Conservation (phyloP, 2,888 invertebrate species). For the Lasioglossum figueresi region DNA sequence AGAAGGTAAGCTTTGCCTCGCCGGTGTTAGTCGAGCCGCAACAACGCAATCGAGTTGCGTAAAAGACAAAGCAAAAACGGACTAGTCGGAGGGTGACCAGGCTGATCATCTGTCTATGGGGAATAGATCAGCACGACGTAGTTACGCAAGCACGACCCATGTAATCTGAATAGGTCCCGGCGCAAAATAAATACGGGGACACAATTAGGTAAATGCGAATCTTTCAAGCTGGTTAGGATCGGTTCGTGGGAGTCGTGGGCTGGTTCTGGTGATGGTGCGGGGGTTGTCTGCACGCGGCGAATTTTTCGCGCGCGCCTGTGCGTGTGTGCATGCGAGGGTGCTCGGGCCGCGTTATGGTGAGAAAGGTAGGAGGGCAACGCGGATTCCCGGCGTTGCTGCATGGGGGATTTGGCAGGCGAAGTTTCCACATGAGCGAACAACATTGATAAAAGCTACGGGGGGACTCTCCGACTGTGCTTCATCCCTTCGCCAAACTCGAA, state of each 20-base stretch:
- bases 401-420: conserved; percentile 80
- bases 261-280: background rate
- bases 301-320: conserved; percentile 60
- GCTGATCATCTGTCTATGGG: conserved; percentile 59
- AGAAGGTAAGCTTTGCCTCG: background rate
- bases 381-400: conserved; percentile 78
- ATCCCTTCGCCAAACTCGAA: conserved; percentile 81
- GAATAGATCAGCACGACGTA: conserved; percentile 47
- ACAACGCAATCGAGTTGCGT: conserved; percentile 10
- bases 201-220: conserved; percentile 83
- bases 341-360: conserved; percentile 78
- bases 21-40: conserved; percentile 4
- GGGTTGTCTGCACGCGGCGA: conserved; percentile 33
- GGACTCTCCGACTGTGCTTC: conserved; percentile 74
- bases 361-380: conserved; percentile 81
- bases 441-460: conserved; percentile 82
- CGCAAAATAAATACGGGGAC: conserved; percentile 80
- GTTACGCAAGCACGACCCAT: conserved; percentile 63
- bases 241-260: conserved; percentile 72
- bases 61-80: conserved; percentile 21
- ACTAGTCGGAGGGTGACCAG: conserved; percentile 36
- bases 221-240: conserved; percentile 78
- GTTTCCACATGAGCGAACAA: conserved; percentile 83
- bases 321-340: conserved; percentile 61
- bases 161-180: conserved; percentile 79